Conservation (phyloP, 2,888 invertebrate species). For the Saturnia japonica region DNA sequence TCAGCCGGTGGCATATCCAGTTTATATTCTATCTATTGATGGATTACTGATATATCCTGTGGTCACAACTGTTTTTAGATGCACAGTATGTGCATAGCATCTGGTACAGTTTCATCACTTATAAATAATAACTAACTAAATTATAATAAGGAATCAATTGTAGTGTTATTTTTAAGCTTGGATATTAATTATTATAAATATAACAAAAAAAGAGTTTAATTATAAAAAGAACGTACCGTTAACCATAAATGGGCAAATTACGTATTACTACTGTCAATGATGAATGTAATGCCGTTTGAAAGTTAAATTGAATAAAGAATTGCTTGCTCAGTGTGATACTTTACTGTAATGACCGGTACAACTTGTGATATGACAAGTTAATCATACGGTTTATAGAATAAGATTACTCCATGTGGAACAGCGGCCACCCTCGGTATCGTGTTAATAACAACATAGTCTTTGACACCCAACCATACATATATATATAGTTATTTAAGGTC, state of each 20-base stretch:
- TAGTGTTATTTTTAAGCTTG: neutral
- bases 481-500: too few relatives aligned
- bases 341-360: slow-evolving; percentile 18
- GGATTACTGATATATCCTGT: too few relatives aligned
- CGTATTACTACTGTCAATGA: neutral
- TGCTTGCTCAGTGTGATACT: slow-evolving; percentile 13
- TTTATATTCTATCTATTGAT: too few relatives aligned
- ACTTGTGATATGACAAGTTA: slow-evolving; percentile 33
- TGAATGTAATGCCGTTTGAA: neutral
- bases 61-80: too few relatives aligned
- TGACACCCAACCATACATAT: slow-evolving; percentile 3
- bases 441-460: slow-evolving; percentile 14
- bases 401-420: slow-evolving; percentile 18
- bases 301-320: slow-evolving; percentile 11
- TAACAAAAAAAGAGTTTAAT: neutral
- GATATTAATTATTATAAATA: neutral
- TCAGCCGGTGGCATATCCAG: too few relatives aligned
- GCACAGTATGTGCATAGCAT: too few relatives aligned
- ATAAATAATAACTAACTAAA: neutral
- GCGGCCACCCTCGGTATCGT: slow-evolving; percentile 3
- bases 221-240: neutral
- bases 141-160: neutral
- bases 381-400: slow-evolving; percentile 33
- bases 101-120: too few relatives aligned
- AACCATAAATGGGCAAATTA: neutral